A percentile compares a stretch with the other conserved stretches of the same genome.
Conservation (phyloP, 2,888 invertebrate species). For the Ganaspis brasiliensis region DNA sequence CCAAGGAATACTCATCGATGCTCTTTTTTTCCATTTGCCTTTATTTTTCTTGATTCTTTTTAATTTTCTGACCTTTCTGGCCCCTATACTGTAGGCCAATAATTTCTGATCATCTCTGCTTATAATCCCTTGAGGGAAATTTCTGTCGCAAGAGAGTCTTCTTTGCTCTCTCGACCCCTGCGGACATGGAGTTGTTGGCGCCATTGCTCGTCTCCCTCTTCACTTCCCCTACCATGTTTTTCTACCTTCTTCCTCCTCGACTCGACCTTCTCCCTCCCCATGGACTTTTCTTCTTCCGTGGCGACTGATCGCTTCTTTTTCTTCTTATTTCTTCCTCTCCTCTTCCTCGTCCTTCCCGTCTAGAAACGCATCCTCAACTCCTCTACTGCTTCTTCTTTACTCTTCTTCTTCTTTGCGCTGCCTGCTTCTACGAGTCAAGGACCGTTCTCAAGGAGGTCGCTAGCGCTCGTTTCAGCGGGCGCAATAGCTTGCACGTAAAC, state of each 20-base stretch:
- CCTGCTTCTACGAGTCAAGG: slow-evolving; percentile 75
- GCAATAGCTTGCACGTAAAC: slow-evolving; percentile 50
- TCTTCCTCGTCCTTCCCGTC: slow-evolving; percentile 46
- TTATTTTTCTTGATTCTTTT: neutral
- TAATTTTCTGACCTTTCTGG: neutral
- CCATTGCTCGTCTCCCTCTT: slow-evolving; percentile 53
- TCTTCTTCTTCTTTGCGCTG: slow-evolving; percentile 59
- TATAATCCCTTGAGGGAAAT: slow-evolving; percentile 11
- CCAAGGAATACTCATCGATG: too few species aligned
- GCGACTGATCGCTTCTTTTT: slow-evolving; percentile 31
- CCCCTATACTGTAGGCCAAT: slow-evolving; percentile 1
- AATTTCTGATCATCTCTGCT: slow-evolving; percentile 11
- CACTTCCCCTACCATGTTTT: slow-evolving; percentile 55
- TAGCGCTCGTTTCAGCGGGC: slow-evolving; percentile 74
- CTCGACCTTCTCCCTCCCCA: slow-evolving; percentile 59
- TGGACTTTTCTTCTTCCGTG: slow-evolving; percentile 51
- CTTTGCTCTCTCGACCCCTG: slow-evolving; percentile 11
- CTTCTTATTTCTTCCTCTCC: slow-evolving; percentile 53
- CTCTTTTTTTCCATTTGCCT: neutral
- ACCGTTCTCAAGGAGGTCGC: slow-evolving; percentile 81
- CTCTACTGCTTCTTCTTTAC: slow-evolving; percentile 55
- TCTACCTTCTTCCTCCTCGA: slow-evolving; percentile 56
- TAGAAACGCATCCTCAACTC: slow-evolving; percentile 49
- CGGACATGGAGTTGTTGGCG: slow-evolving; percentile 20
- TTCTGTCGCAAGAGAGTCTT: slow-evolving; percentile 3